Conservation (phyloP, 2,888 invertebrate genomes). For the Crematogaster levior region DNA sequence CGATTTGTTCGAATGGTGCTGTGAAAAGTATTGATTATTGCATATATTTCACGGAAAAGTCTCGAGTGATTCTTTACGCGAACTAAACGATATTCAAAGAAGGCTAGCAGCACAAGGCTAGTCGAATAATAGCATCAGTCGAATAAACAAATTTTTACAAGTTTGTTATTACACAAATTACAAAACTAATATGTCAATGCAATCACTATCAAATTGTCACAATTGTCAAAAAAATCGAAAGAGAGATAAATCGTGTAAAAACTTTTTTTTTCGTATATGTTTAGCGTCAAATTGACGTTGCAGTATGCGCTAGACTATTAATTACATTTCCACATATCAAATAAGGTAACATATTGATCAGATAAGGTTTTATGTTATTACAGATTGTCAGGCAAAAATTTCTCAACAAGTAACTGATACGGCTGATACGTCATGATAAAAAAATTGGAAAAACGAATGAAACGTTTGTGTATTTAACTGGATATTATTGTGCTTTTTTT, state of each 20-base stretch:
- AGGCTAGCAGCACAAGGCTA: background rate
- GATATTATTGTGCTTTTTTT: conserved; percentile 3
- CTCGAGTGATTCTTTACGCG: background rate
- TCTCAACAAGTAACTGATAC: background rate
- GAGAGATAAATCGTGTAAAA: background rate
- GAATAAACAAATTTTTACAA: background rate
- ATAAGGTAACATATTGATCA: background rate
- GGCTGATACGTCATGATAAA: background rate
- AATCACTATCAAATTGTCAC: background rate
- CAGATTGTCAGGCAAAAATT: background rate
- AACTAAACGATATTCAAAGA: background rate
- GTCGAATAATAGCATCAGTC: background rate
- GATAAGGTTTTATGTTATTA: background rate
- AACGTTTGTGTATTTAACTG: background rate
- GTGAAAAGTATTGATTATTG: conserved; percentile 20
- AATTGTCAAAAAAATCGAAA: background rate
- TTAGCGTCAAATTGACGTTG: background rate
- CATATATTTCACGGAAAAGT: conserved; percentile 12
- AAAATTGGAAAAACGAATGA: background rate
- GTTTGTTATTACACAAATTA: background rate
- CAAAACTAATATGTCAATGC: background rate
- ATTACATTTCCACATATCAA: background rate
- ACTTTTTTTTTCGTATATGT: background rate
- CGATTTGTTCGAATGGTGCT: background rate
- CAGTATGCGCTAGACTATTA: background rate